Percentiles rank a stretch among this genome's conserved stretches.
Evolutionary conservation across 1,140 invertebrate species (phyloP).

Genomic region (Drosophila sp.): DNA sequence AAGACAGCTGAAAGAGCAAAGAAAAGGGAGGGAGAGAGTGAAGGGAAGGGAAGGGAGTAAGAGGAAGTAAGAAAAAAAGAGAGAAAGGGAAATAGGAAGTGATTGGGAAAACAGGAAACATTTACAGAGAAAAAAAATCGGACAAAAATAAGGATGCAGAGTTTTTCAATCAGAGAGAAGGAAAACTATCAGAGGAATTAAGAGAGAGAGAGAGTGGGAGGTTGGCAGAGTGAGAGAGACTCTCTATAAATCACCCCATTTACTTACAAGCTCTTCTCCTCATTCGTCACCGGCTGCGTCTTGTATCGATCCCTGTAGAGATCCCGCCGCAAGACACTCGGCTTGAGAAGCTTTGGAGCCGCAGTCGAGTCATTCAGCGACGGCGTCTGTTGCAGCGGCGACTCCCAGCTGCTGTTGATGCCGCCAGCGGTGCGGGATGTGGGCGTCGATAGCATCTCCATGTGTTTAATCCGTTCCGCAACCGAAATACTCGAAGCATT

Average conservation of each 20-base stretch:
- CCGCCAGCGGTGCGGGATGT: constrained; percentile 28
- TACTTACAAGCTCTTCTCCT: constrained; percentile 85
- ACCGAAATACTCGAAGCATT: constrained; percentile 71
- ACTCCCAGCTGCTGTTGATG: constrained; percentile 71
- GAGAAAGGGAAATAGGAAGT: neutral
- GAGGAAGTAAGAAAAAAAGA: neutral
- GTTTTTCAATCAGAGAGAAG: too few relatives aligned
- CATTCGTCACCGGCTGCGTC: constrained; percentile 89
- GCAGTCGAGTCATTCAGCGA: constrained; percentile 4
- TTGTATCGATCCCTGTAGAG: constrained; percentile 86
- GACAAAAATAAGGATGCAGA: too few relatives aligned
- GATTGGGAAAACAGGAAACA: too few relatives aligned
- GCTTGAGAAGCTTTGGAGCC: constrained; percentile 81
- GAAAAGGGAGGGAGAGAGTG: neutral
- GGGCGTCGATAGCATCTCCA: constrained; percentile 76
- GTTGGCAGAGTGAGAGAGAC: too few relatives aligned
- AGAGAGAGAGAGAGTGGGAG: too few relatives aligned
- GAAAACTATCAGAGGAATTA: too few relatives aligned
- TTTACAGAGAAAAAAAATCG: too few relatives aligned
- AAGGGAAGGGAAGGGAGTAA: neutral
- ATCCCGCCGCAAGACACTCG: constrained; percentile 85
- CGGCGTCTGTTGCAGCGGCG: constrained; percentile 54
- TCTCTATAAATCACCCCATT: too few relatives aligned
- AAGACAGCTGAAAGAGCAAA: constrained; percentile 31
- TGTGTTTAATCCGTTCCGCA: constrained; percentile 79